phyloP scores from a whole-genome alignment of 1,140 invertebrate genomes.

The Psix sp. region DNA sequence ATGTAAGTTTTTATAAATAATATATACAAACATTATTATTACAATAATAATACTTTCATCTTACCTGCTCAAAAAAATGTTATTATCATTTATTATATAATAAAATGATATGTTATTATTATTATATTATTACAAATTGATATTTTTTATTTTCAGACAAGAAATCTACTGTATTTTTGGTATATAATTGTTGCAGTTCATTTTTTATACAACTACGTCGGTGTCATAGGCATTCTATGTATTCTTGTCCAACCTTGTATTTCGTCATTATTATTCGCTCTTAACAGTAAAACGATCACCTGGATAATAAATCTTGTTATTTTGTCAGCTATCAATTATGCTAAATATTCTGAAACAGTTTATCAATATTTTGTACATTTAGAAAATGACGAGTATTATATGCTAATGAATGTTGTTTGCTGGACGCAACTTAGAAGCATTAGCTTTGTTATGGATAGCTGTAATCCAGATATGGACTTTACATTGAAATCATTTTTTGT shows the following conservation, averaged over 20 bases:
- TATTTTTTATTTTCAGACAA: constrained; percentile 2
- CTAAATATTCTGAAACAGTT: constrained; percentile 63
- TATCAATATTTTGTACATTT: constrained; percentile 62
- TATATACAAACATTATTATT: no score
- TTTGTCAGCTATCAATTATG: constrained; percentile 67
- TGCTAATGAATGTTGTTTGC: constrained; percentile 73
- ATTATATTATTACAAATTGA: neutral
- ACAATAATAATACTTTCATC: no score
- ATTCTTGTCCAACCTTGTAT: constrained; percentile 69
- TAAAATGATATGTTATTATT: no score
- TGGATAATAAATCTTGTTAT: constrained; percentile 70
- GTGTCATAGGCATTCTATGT: constrained; percentile 64
- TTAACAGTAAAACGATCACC: constrained; percentile 63
- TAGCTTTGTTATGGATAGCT: constrained; percentile 77
- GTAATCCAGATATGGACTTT: constrained; percentile 28
- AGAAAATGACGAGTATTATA: constrained; percentile 68
- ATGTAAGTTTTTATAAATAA: constrained; percentile 4
- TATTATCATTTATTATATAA: no score
- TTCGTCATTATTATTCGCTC: constrained; percentile 66
- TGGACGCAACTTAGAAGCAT: constrained; percentile 79
- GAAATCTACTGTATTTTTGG: constrained; percentile 66
- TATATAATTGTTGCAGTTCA: constrained; percentile 64
- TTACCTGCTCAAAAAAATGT: no score
- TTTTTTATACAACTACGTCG: constrained; percentile 66
- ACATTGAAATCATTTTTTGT: constrained; percentile 61